A percentile compares a stretch with the other conserved stretches of the same genome.
phyloP scores from a whole-genome alignment of 2,888 invertebrate genomes.

The Boloria selene region DNA sequence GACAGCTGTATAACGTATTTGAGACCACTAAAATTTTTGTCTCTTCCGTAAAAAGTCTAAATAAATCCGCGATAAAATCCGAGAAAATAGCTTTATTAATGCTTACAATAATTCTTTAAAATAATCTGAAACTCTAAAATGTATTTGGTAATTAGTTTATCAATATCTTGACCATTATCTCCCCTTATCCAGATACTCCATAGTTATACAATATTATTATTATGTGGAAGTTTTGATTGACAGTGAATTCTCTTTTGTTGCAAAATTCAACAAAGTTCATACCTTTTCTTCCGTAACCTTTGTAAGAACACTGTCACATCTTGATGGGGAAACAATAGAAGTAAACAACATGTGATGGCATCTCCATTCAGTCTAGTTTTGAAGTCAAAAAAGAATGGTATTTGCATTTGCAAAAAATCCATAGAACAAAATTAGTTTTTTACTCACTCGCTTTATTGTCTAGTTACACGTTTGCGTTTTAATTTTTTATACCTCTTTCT shows the following conservation, averaged over 20 bases:
- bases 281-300: slow-evolving; percentile 28
- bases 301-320: slow-evolving; percentile 39
- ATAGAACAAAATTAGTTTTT: not conserved
- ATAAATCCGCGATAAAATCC: too few species aligned
- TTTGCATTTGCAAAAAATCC: slow-evolving; percentile 26
- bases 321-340: slow-evolving; percentile 44
- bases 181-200: not conserved
- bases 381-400: slow-evolving; percentile 24
- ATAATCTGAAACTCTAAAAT: not conserved
- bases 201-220: slow-evolving; percentile 12
- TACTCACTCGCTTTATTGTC: not conserved
- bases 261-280: slow-evolving; percentile 44
- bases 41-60: too few species aligned
- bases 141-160: not conserved
- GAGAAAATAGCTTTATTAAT: not conserved
- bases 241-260: slow-evolving; percentile 38
- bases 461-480: not conserved
- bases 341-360: slow-evolving; percentile 36
- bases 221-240: slow-evolving; percentile 41
- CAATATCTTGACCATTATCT: slow-evolving; percentile 3
- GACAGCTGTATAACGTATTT: too few species aligned
- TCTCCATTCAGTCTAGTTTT: slow-evolving; percentile 30
- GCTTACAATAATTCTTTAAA: not conserved
- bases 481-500: not conserved
- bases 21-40: too few species aligned